Base-by-base conservation (phyloP, 37 sponge, comb jelly and placozoan genomes). In the Ephydatia muelleri region DNA sequence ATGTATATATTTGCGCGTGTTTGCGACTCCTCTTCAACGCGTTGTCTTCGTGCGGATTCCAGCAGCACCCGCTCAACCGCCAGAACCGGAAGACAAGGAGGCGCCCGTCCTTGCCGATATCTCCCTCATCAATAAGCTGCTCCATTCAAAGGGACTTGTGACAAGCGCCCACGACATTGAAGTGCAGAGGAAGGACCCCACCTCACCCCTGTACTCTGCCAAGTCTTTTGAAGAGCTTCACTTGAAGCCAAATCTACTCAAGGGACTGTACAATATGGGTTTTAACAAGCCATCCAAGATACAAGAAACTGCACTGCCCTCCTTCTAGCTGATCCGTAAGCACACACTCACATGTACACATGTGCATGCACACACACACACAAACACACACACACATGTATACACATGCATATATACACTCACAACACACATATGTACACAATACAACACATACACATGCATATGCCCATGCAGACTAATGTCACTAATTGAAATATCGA, bases 251-350 rank as follows among this genome's bases (percentile, higher is more conserved):
- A 82, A 89, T 28, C 81, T 98, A 5, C 81, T 96, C 38, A 84
- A 94, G 38, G 99, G 99, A 3, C 86, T 98, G 49, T 98, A 98
- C 72, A 92, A 84, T 3, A 96, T 98, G 97, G 95, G 97, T n/a
- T 96, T 94, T 92, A 98, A 96, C 86, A 88, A 84, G 37, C 99
- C 99, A 16, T 85, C 88, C 14, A 96, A 94, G 76, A 96, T 96
- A 21, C 99, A 98, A 77, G 99, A 96, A 76, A 92, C 85, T 12
- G 99, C 99, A 12, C 89, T 98, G 0, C 96, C 99, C 72, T 92
- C 34, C 80, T 98, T 14, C 38, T 98, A 77, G 90, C 96, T 76
- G 95, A 94, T 65, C 97, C 95, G 43, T 76, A 33, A 33, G 34
- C 36, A 14, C 16, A 76, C 22, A 37, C 9, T 16, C 29, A 29